Conservation (phyloP, 2,888 invertebrate species). For the Agrotis segetum region DNA sequence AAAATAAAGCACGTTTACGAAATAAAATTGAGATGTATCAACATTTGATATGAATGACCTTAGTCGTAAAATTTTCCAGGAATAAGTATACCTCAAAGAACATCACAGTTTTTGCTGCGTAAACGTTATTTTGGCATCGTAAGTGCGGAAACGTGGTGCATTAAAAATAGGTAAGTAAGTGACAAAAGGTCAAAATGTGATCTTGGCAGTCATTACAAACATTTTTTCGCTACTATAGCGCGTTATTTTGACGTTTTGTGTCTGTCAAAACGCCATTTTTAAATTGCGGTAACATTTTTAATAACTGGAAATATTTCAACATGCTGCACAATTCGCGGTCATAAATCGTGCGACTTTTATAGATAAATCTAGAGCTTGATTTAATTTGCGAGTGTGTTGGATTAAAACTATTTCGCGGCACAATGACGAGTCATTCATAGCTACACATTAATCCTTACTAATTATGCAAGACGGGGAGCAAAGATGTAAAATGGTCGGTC, state of each 20-base stretch:
- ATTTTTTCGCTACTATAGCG: constrained; percentile 43
- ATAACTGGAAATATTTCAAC: constrained; percentile 49
- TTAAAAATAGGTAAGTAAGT: constrained; percentile 61
- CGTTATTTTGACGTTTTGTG: constrained; percentile 36
- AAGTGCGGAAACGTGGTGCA: constrained; percentile 60
- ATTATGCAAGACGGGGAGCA: constrained; percentile 89
- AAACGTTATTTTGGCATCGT: constrained; percentile 56
- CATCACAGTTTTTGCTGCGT: constrained; percentile 38
- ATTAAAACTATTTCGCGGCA: constrained; percentile 80
- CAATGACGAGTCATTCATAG: constrained; percentile 87
- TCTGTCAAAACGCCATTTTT: constrained; percentile 55
- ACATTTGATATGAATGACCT: constrained; percentile 55
- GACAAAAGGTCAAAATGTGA: constrained; percentile 64
- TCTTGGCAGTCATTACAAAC: constrained; percentile 62
- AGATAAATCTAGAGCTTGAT: constrained; percentile 64
- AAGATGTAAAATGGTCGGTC: constrained; percentile 88
- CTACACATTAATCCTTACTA: constrained; percentile 88
- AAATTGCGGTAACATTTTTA: constrained; percentile 37
- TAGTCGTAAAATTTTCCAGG: constrained; percentile 52
- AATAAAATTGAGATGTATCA: constrained; percentile 60
- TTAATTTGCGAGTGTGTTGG: constrained; percentile 67
- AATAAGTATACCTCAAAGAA: constrained; percentile 60
- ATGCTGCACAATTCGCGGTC: constrained; percentile 30
- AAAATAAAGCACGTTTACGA: constrained; percentile 47
- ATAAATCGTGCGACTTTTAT: constrained; percentile 58